These are phyloP conservation scores for Cancer borealis DNA, from an alignment of 2,888 invertebrate genomes.

Conservation along the genomic window DNA sequence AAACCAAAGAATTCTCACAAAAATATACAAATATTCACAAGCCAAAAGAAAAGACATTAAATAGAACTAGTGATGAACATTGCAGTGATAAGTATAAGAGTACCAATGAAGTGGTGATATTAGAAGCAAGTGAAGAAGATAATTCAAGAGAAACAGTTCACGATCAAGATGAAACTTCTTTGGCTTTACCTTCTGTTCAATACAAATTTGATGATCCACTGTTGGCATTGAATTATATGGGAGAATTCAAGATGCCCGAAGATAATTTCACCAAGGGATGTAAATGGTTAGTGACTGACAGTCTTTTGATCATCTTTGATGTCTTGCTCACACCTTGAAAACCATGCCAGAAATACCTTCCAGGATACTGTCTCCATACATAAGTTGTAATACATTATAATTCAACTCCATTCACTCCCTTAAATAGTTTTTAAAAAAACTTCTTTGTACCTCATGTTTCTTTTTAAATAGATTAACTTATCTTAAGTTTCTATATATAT, in stretches of 20 bases:
- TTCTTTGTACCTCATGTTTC: neutral
- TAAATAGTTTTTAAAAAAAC: neutral
- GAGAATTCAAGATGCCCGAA: constrained; percentile 36
- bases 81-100: neutral
- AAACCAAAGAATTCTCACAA: neutral
- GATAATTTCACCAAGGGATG: constrained; percentile 76
- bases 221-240: constrained; percentile 49
- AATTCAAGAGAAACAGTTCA: neutral
- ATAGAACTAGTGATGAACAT: neutral
- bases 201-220: constrained; percentile 57
- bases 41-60: neutral
- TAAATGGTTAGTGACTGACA: constrained; percentile 73
- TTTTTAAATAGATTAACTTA: neutral
- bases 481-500: neutral
- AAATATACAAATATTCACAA: neutral
- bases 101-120: neutral
- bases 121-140: neutral
- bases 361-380: neutral
- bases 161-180: neutral
- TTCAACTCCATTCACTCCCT: neutral
- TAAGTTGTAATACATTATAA: neutral
- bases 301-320: neutral
- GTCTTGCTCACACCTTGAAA: neutral
- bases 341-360: neutral
- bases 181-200: neutral